Percentiles rank a stretch among this genome's conserved stretches.
These are phyloP conservation scores for Drosophila trapezifrons DNA, from an alignment of 1,140 invertebrate genomes.

Conservation along the genomic window DNA sequence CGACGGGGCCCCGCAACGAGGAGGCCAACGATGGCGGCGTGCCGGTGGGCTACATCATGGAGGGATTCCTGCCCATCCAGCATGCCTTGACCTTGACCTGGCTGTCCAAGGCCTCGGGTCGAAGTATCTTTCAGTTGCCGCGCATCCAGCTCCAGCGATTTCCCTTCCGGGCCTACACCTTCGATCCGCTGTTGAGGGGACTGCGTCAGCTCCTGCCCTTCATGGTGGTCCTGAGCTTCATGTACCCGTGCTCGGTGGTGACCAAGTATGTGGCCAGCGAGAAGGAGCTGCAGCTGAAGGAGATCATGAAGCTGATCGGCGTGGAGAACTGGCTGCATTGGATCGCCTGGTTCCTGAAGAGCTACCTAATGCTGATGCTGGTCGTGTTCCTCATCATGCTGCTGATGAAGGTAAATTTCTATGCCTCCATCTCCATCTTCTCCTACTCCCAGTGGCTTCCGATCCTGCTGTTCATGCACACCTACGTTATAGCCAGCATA, in stretches of 20 bases:
- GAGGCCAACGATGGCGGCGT: slow-evolving; percentile 57
- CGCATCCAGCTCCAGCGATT: slow-evolving; percentile 85
- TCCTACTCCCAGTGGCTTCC: slow-evolving; percentile 77
- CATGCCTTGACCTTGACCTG: slow-evolving; percentile 85
- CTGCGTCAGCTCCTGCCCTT: slow-evolving; percentile 89
- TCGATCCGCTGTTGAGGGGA: slow-evolving; percentile 88
- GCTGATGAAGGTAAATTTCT: slow-evolving; percentile 14
- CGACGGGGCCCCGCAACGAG: slow-evolving; percentile 60
- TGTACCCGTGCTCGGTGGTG: slow-evolving; percentile 91
- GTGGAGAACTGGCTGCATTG: slow-evolving; percentile 92
- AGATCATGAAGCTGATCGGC: slow-evolving; percentile 95
- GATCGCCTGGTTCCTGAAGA: slow-evolving; percentile 93
- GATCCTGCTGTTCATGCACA: slow-evolving; percentile 85
- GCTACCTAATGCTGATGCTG: slow-evolving; percentile 88
- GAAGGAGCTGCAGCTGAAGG: slow-evolving; percentile 88
- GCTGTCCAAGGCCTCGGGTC: slow-evolving; percentile 30
- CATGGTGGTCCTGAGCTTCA: slow-evolving; percentile 91
- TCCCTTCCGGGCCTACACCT: slow-evolving; percentile 89
- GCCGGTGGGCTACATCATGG: slow-evolving; percentile 85
- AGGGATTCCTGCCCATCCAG: slow-evolving; percentile 87
- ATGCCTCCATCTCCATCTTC: slow-evolving; percentile 59
- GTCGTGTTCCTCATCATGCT: slow-evolving; percentile 85
- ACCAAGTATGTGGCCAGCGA: slow-evolving; percentile 87
- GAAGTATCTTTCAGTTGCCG: slow-evolving; percentile 16
- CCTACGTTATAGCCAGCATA: slow-evolving; percentile 85